phyloP scores from a whole-genome alignment of 1,140 invertebrate species.

The Zaprionus inermis region DNA sequence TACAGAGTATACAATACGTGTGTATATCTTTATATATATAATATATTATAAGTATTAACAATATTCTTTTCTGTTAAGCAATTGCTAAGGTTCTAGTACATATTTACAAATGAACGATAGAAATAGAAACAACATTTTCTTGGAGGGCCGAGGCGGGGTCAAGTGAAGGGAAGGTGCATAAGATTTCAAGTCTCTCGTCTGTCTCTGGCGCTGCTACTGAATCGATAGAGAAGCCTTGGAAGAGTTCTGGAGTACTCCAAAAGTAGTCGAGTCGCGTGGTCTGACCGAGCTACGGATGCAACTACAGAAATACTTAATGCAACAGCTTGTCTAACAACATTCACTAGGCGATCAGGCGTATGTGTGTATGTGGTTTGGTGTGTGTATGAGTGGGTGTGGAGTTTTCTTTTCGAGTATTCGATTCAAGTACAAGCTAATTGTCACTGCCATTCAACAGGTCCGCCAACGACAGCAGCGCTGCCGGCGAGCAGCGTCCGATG shows the following conservation, averaged over 20 bases:
- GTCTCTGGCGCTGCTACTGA: neutral
- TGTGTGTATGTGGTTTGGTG: constrained; percentile 27
- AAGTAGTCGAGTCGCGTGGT: constrained; percentile 24
- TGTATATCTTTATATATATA: constrained; percentile 49
- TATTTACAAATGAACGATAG: constrained; percentile 76
- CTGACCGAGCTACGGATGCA: constrained; percentile 41
- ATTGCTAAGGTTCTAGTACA: constrained; percentile 60
- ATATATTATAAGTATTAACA: constrained; percentile 70
- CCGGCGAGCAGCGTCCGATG: constrained; percentile 36
- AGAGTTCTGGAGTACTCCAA: constrained; percentile 12
- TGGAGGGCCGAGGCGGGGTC: neutral
- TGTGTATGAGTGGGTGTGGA: constrained; percentile 2
- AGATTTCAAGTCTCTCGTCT: constrained; percentile 13
- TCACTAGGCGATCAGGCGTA: constrained; percentile 34
- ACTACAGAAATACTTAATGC: constrained; percentile 63
- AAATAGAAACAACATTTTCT: constrained; percentile 59
- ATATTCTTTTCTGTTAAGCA: constrained; percentile 61
- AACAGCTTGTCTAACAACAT: constrained; percentile 54
- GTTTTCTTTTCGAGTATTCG: constrained; percentile 24
- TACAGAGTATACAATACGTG: constrained; percentile 48
- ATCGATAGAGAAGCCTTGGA: constrained; percentile 31
- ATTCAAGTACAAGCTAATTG: constrained; percentile 42
- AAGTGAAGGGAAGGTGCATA: constrained; percentile 12
- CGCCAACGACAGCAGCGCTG: constrained; percentile 49
- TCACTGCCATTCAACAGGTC: constrained; percentile 52